phyloP scores from a whole-genome alignment of 2,113 vertebrate genomes.

The Saccopteryx leptura region DNA sequence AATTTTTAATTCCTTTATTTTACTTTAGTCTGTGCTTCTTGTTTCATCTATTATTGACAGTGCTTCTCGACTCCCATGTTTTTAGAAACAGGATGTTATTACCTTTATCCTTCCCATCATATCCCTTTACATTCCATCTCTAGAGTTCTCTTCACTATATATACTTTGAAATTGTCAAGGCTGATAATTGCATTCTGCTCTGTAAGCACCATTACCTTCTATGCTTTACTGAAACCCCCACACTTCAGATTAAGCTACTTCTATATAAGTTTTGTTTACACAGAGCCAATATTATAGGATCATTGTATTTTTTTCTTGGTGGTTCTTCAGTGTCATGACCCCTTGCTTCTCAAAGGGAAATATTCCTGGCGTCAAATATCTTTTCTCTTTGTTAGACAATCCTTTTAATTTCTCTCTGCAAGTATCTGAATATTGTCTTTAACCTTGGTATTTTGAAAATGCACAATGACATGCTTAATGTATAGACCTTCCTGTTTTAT shows the following conservation, averaged over 20 bases:
- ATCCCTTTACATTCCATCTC: background rate
- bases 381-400: background rate
- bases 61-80: background rate
- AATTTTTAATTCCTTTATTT: slow-evolving; percentile 26
- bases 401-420: slow-evolving; percentile 26
- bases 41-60: background rate
- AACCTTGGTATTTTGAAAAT: slow-evolving; percentile 40
- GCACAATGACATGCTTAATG: background rate
- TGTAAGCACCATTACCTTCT: slow-evolving; percentile 4
- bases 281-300: background rate
- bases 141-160: background rate
- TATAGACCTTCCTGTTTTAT: background rate
- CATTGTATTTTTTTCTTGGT: slow-evolving; percentile 3
- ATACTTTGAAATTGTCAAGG: background rate
- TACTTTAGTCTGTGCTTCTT: background rate
- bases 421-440: slow-evolving; percentile 26
- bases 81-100: background rate
- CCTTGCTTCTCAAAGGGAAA: background rate
- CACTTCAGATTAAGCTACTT: background rate
- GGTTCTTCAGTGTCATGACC: background rate
- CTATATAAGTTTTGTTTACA: background rate
- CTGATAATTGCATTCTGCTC: background rate
- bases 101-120: background rate
- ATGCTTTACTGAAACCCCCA: background rate
- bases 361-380: background rate